Percentiles rank a stretch among this genome's conserved stretches.
Conservation (phyloP, 1,140 invertebrate species). For the Zaprionus gabonicus region DNA sequence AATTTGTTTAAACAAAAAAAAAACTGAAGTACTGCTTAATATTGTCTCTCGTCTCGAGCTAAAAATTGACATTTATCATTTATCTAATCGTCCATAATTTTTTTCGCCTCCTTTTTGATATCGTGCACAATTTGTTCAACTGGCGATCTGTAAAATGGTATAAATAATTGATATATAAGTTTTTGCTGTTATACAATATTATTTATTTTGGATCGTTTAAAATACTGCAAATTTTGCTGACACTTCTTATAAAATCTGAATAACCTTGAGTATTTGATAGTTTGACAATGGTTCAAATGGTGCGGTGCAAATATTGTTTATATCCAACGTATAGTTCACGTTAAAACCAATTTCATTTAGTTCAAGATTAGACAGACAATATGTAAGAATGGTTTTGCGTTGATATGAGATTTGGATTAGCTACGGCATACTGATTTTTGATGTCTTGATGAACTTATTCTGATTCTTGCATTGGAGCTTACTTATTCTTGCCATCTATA, state of each 20-base stretch:
- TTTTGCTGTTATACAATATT: background rate
- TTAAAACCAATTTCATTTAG: background rate
- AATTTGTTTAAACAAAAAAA: constrained; percentile 49
- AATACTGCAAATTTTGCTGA: background rate
- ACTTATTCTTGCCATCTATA: constrained; percentile 86
- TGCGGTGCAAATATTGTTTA: background rate
- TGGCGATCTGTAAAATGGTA: constrained; percentile 53
- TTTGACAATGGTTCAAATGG: background rate
- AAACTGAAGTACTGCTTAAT: constrained; percentile 12
- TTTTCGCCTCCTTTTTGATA: constrained; percentile 75
- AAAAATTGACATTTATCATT: background rate
- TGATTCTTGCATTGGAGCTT: constrained; percentile 37
- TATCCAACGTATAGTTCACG: background rate
- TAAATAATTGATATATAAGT: background rate
- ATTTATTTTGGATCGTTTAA: background rate
- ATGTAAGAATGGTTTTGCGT: constrained; percentile 12
- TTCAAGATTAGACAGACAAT: background rate
- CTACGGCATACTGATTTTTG: too few species aligned
- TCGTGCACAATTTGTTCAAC: constrained; percentile 70
- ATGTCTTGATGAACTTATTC: too few species aligned
- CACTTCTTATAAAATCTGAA: background rate
- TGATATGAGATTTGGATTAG: too few species aligned
- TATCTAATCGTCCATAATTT: constrained; percentile 67
- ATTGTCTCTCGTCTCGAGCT: constrained; percentile 19
- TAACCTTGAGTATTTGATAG: background rate